Evolutionary conservation across 23 tunicate species (phyloP).

Genomic region (Ciona savignyi): DNA sequence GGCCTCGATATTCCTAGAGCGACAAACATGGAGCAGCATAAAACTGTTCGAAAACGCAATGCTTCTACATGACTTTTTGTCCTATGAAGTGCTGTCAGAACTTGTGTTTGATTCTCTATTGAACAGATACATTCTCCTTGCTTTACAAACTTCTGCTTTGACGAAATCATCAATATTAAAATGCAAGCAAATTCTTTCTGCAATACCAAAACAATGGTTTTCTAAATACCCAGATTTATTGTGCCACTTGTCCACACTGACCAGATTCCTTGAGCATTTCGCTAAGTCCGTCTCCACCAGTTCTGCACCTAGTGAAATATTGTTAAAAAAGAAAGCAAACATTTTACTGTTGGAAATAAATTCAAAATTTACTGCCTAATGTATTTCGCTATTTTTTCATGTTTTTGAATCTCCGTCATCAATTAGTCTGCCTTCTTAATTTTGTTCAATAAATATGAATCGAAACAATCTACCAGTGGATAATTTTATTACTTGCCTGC

Average conservation of each 20-base stretch:
- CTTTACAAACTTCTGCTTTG: constrained; percentile 54
- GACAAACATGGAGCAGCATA: constrained; percentile 80
- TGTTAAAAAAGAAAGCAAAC: neutral
- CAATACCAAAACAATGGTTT: constrained; percentile 68
- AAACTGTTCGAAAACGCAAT: constrained; percentile 70
- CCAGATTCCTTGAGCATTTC: constrained; percentile 54
- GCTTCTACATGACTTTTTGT: constrained; percentile 48
- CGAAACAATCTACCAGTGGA: no score
- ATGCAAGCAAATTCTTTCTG: constrained; percentile 31
- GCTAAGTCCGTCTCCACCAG: constrained; percentile 6
- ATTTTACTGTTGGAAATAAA: neutral
- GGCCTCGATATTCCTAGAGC: constrained; percentile 58
- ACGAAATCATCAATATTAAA: constrained; percentile 35
- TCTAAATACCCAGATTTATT: constrained; percentile 13
- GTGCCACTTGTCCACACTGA: constrained; percentile 27
- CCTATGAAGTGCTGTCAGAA: constrained; percentile 43
- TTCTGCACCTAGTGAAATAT: neutral
- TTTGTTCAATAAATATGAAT: no score
- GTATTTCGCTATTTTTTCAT: no score
- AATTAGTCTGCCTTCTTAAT: no score
- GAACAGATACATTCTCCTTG: constrained; percentile 72
- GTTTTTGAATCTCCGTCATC: no score
- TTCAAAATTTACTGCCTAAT: neutral
- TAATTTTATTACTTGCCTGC: no score
- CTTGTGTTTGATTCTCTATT: constrained; percentile 73